Percentiles rank a stretch among this genome's conserved stretches.
phyloP scores from a whole-genome alignment of 2,113 vertebrate genomes.

The Callionymus lyra region DNA sequence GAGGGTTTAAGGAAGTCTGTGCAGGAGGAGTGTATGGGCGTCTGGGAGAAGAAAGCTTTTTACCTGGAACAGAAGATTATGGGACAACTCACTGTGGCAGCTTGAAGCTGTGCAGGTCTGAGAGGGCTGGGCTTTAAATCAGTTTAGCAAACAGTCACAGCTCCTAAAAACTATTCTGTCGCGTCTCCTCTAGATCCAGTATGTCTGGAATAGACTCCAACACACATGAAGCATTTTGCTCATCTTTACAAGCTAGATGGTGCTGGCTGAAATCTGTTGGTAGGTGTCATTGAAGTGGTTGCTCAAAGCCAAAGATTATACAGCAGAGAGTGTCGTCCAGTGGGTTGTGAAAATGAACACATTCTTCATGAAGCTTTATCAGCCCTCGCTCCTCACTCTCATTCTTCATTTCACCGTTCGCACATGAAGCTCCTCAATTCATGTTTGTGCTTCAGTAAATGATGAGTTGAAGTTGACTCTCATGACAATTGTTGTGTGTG shows the following conservation, averaged over 20 bases:
- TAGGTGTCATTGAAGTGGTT: too few species aligned
- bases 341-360: too few species aligned
- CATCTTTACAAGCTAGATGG: too few species aligned
- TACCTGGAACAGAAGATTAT: conserved; percentile 71
- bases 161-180: conserved; percentile 33
- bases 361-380: too few species aligned
- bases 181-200: conserved; percentile 25
- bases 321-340: too few species aligned
- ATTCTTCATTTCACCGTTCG: conserved; percentile 25
- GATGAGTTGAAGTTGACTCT: too few species aligned
- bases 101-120: conserved; percentile 51
- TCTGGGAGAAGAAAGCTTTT: conserved; percentile 61
- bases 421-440: conserved; percentile 32
- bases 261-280: too few species aligned
- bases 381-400: conserved; percentile 11
- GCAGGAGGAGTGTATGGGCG: conserved; percentile 28
- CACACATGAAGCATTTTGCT: too few species aligned
- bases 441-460: conserved; percentile 38
- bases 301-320: too few species aligned
- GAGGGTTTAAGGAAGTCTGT: conserved; percentile 27
- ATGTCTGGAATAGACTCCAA: conserved; percentile 8
- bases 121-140: conserved; percentile 56
- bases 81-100: conserved; percentile 59
- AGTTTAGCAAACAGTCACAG: conserved; percentile 63
- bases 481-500: too few species aligned